Conservation (phyloP, 2,797 vertebrate genomes). For the Lagorchestes hirsutus region DNA sequence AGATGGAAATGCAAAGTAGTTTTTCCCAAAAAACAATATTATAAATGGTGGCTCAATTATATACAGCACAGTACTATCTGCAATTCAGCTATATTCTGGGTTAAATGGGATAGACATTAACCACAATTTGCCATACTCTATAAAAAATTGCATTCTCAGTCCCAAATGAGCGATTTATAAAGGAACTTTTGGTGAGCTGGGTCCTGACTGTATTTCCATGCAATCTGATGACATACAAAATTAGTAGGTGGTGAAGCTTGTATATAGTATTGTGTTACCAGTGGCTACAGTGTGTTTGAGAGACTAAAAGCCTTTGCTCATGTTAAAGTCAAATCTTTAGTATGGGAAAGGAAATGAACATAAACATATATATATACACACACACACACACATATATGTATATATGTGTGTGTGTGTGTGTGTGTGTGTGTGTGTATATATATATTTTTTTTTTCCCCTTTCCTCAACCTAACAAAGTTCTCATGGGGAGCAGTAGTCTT, state of each 20-base stretch:
- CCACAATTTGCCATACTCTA: neutral
- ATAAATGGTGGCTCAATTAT: neutral
- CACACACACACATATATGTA: no score
- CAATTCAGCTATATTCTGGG: neutral
- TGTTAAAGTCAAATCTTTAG: slow-evolving; percentile 48
- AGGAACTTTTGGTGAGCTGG: slow-evolving; percentile 3
- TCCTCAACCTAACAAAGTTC: slow-evolving; percentile 54
- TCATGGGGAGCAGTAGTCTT: slow-evolving; percentile 55
- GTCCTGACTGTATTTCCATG: neutral
- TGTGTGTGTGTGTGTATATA: no score
- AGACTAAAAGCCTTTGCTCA: slow-evolving; percentile 8
- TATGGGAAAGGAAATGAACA: slow-evolving; percentile 53
- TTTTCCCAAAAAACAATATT: neutral
- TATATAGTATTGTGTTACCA: neutral
- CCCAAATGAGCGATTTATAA: slow-evolving; percentile 23
- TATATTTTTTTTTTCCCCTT: slow-evolving; percentile 8
- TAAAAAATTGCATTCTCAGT: neutral
- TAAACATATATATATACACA: slow-evolving; percentile 32
- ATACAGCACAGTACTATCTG: neutral
- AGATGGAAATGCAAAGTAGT: neutral
- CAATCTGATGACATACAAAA: neutral
- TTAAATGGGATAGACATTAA: neutral
- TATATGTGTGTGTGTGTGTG: no score
- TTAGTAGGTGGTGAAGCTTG: slow-evolving; percentile 21
- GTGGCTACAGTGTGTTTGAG: neutral